Evolutionary conservation across 2,888 invertebrate genomes (phyloP), one percentile per base, ranked within the genome.

Genomic region (Ernsta delagoae): DNA sequence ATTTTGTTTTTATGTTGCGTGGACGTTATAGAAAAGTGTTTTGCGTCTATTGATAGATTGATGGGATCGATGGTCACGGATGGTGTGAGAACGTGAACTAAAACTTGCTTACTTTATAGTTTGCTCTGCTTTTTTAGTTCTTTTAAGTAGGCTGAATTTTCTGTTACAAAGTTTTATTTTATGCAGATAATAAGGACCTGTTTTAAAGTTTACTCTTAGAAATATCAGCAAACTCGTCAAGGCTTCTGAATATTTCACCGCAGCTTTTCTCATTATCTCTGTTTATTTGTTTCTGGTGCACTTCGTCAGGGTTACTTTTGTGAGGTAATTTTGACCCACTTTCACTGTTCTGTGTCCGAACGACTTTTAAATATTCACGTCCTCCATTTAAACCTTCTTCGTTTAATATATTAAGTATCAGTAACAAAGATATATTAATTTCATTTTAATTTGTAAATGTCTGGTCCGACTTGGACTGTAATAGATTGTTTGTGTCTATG

Each of bases 271-370:
- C 48, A 48, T 48, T 48, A 48, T 12, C 12, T 12, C 48, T 43
- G 43, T 50, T 50, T 50, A 4, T 24, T 50, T 50, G 50, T 50
- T 50, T 24, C 50, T 50, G 24, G 16, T 50, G 16, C 50, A 50
- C 24, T 50, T 16, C 8, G 50, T 50, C 50, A 50, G 50, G 50
- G 50, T 50, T 50, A 50, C 50, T 50, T 50, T 8, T 50, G 50
- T 16, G 12, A 50, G 16, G 24, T 50, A 50, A 50, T 50, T 50
- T 24, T 50, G 50, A 50, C 50, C 50, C 16, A 50, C 50, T 8
- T 50, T 50, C 50, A 24, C 8, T 8, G 50, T 24, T 50, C 50
- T 8, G 8, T 50, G 24, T 50, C 50, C 3, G 24, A 12, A 8
- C 50, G 24, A 50, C 16, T 50, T 48, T 50, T 50, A 50, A 50